Evolutionary conservation across 1,140 invertebrate species (phyloP).

Genomic region (Drosophila nebulosa): DNA sequence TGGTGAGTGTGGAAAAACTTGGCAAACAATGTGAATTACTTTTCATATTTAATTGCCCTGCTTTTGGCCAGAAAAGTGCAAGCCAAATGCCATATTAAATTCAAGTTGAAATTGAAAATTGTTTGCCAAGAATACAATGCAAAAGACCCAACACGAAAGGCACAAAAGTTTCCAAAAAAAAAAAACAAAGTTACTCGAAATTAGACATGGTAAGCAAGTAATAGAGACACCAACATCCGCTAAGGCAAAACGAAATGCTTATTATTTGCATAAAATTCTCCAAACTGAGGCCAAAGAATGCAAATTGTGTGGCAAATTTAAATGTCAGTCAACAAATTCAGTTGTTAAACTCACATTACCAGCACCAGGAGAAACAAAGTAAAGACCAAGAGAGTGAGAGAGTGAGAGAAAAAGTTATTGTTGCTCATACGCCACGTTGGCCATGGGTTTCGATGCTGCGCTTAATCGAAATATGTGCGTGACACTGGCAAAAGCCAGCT

Average conservation of each 20-base stretch:
- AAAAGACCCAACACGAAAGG: conserved; percentile 26
- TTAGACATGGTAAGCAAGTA: conserved; percentile 63
- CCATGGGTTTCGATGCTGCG: neutral
- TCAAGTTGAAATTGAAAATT: conserved; percentile 70
- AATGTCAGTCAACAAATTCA: conserved; percentile 70
- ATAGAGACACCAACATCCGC: conserved; percentile 60
- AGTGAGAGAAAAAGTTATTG: conserved; percentile 1
- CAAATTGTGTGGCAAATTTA: conserved; percentile 74
- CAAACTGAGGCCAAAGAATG: conserved; percentile 41
- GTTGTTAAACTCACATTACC: conserved; percentile 72
- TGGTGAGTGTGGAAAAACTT: conserved; percentile 21
- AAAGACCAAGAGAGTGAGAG: no score
- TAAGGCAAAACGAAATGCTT: conserved; percentile 50
- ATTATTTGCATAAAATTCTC: conserved; percentile 71
- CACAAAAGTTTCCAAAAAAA: conserved; percentile 1
- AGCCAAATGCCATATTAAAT: conserved; percentile 63
- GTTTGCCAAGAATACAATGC: conserved; percentile 25
- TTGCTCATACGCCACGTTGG: conserved; percentile 52
- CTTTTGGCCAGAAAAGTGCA: conserved; percentile 49
- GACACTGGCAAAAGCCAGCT: conserved; percentile 25
- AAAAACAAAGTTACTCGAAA: conserved; percentile 39
- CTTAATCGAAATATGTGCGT: conserved; percentile 52
- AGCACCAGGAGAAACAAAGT: neutral
- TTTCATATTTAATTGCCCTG: conserved; percentile 71
- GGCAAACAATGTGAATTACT: conserved; percentile 66